Evolutionary conservation across 2,113 vertebrate genomes (phyloP).

Genomic region (Willisornis vidua): DNA sequence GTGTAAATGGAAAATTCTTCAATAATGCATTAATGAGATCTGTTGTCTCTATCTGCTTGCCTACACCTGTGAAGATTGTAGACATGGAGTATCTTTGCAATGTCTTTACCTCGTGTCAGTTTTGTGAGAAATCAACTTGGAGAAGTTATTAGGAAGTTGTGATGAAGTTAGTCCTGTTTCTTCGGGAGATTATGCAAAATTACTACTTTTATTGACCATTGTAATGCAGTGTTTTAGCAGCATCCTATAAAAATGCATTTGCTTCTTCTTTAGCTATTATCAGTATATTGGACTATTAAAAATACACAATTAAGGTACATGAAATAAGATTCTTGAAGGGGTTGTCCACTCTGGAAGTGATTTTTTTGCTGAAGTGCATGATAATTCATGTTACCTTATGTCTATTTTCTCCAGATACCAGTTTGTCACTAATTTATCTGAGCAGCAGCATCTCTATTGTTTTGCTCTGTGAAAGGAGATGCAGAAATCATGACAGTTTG

Average conservation of each 20-base stretch:
- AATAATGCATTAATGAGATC: neutral
- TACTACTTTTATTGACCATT: neutral
- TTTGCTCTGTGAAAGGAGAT: neutral
- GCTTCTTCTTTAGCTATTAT: neutral
- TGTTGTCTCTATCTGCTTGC: neutral
- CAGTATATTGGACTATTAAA: neutral
- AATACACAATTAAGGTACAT: neutral
- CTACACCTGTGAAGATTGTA: neutral
- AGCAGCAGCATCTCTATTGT: neutral
- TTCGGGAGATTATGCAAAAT: neutral
- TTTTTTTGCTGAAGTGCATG: neutral
- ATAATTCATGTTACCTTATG: neutral
- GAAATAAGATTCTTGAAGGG: neutral
- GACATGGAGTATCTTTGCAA: neutral
- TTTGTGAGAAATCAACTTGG: neutral
- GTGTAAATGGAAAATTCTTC: neutral
- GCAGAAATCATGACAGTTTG: neutral
- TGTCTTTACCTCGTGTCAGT: neutral
- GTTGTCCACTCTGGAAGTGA: neutral
- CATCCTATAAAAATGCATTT: neutral
- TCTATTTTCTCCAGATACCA: neutral
- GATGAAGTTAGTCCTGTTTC: neutral
- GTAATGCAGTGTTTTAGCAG: neutral
- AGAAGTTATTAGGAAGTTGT: neutral
- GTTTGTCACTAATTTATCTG: neutral